Evolutionary conservation across 2,888 invertebrate genomes (phyloP).

Genomic region (Coenonympha glycerion): DNA sequence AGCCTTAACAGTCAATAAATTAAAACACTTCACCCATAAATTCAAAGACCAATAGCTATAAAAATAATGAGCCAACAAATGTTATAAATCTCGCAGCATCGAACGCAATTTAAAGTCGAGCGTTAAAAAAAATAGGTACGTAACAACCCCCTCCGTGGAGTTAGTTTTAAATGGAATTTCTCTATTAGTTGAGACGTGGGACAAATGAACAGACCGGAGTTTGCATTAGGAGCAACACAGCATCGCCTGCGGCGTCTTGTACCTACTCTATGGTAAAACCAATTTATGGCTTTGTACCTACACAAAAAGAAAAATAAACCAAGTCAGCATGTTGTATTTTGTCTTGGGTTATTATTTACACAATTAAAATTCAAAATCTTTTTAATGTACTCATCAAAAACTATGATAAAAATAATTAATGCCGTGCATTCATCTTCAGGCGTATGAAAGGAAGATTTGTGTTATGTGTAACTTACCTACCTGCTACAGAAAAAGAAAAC

Average conservation of each 20-base stretch:
- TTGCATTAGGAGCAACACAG: slow-evolving; percentile 50
- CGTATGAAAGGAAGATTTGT: too few species aligned
- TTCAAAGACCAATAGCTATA: slow-evolving; percentile 38
- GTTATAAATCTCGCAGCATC: slow-evolving; percentile 29
- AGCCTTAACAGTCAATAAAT: slow-evolving; percentile 28
- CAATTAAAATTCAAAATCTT: too few species aligned
- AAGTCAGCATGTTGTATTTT: neutral
- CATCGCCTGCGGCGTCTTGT: slow-evolving; percentile 45
- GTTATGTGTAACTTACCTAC: too few species aligned
- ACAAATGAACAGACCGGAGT: slow-evolving; percentile 51
- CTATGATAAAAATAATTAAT: too few species aligned
- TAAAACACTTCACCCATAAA: slow-evolving; percentile 27
- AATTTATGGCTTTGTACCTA: slow-evolving; percentile 26
- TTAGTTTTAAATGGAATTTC: slow-evolving; percentile 53
- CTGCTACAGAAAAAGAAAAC: too few species aligned
- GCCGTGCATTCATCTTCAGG: too few species aligned
- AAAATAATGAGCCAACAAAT: slow-evolving; percentile 29
- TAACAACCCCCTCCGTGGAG: slow-evolving; percentile 31
- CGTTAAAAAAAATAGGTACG: slow-evolving; percentile 29
- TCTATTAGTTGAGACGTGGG: slow-evolving; percentile 49
- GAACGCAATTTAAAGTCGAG: slow-evolving; percentile 29
- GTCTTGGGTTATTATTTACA: too few species aligned
- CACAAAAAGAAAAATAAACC: neutral
- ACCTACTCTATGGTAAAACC: slow-evolving; percentile 38
- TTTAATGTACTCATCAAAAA: too few species aligned